A percentile compares a stretch with the other conserved stretches of the same genome.
Evolutionary conservation across 2,113 vertebrate species (phyloP).

Genomic region (Eulemur rufifrons): DNA sequence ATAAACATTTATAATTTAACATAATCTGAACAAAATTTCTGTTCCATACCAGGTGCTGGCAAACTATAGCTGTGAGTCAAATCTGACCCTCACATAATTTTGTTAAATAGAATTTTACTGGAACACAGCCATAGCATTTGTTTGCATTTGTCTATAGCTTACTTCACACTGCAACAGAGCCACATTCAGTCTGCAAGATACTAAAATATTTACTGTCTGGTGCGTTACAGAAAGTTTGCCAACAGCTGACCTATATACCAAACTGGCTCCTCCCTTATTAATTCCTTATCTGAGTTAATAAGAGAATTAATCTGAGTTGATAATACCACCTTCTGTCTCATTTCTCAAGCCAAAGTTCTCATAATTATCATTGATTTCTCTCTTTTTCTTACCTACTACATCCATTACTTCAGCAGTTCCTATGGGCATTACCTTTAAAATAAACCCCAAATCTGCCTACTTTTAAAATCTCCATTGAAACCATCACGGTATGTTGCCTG

Average conservation of each 20-base stretch:
- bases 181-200: background rate
- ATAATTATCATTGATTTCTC: background rate
- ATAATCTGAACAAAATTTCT: background rate
- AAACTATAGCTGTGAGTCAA: background rate
- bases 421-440: background rate
- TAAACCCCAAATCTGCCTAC: background rate
- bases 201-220: background rate
- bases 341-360: background rate
- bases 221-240: background rate
- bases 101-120: background rate
- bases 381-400: background rate
- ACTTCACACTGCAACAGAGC: background rate
- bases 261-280: background rate
- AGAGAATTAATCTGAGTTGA: background rate
- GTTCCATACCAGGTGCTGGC: background rate
- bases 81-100: background rate
- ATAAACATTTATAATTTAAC: background rate
- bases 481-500: background rate
- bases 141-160: background rate
- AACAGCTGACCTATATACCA: background rate
- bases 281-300: background rate
- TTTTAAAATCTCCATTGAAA: background rate
- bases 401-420: background rate
- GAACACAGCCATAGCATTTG: background rate
- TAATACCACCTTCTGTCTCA: background rate